phyloP scores from a whole-genome alignment of 2,797 vertebrate genomes.

The Lepidocolaptes lacrymiger region DNA sequence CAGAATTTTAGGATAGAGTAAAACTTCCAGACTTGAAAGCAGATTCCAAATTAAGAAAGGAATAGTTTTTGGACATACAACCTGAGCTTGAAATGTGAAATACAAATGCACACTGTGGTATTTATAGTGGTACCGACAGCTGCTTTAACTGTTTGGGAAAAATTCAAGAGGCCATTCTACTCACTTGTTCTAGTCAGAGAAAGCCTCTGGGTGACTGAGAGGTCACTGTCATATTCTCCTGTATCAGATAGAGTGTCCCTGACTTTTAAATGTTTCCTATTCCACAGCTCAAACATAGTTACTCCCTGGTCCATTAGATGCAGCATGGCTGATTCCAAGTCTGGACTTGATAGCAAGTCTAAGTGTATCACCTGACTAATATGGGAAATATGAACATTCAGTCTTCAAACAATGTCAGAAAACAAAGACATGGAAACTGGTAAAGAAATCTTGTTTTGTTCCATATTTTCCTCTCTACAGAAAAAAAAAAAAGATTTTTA shows the following conservation, averaged over 20 bases:
- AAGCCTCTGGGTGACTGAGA: not conserved
- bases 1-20: not conserved
- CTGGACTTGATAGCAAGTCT: not conserved
- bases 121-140: not conserved
- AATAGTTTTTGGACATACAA: not conserved
- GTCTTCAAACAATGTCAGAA: not conserved
- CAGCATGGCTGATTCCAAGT: not conserved
- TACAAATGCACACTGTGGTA: rapidly evolving
- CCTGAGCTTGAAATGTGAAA: not conserved
- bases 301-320: not conserved
- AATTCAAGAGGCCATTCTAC: not conserved
- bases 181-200: not conserved
- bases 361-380: not conserved
- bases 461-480: not conserved
- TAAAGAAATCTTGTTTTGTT: not conserved
- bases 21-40: not conserved
- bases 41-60: not conserved
- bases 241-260: not conserved
- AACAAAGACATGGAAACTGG: not conserved
- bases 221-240: not conserved
- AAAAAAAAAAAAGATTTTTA: not conserved
- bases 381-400: not conserved
- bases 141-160: not conserved
- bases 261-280: not conserved
- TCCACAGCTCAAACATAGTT: not conserved